Conservation (phyloP, 2,888 invertebrate species). For the Kryphioiulus occultus region DNA sequence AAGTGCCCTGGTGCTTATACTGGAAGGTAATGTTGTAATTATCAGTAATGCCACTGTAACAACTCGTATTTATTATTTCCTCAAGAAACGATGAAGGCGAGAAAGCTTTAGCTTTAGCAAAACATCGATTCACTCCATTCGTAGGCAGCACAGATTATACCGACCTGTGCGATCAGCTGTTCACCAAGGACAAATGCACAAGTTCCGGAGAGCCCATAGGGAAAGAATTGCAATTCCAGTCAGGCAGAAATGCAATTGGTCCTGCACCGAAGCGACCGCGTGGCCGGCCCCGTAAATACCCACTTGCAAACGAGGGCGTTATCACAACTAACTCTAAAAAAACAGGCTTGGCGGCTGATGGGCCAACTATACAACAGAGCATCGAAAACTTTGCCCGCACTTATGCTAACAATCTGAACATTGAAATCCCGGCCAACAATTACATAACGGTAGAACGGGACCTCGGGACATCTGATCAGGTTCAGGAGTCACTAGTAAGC, state of each 20-base stretch:
- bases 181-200: background rate
- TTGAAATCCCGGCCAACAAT: background rate
- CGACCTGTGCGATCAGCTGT: background rate
- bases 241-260: too few species aligned
- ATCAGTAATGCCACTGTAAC: too few species aligned
- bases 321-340: background rate
- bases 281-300: conserved; percentile 41
- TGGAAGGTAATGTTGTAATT: too few species aligned
- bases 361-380: background rate
- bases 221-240: background rate
- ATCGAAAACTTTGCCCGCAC: conserved; percentile 25
- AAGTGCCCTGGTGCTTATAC: background rate
- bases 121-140: conserved; percentile 37
- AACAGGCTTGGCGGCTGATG: too few species aligned
- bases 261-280: conserved; percentile 17
- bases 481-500: background rate
- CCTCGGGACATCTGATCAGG: background rate
- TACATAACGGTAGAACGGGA: background rate
- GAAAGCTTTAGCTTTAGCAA: conserved; percentile 15
- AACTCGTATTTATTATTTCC: background rate
- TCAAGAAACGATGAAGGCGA: conserved; percentile 43
- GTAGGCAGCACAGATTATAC: background rate
- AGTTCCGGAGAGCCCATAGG: background rate
- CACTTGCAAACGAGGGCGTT: background rate
- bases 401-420: background rate